phyloP scores from a whole-genome alignment of 2,113 vertebrate genomes.

The Raja brachyura region DNA sequence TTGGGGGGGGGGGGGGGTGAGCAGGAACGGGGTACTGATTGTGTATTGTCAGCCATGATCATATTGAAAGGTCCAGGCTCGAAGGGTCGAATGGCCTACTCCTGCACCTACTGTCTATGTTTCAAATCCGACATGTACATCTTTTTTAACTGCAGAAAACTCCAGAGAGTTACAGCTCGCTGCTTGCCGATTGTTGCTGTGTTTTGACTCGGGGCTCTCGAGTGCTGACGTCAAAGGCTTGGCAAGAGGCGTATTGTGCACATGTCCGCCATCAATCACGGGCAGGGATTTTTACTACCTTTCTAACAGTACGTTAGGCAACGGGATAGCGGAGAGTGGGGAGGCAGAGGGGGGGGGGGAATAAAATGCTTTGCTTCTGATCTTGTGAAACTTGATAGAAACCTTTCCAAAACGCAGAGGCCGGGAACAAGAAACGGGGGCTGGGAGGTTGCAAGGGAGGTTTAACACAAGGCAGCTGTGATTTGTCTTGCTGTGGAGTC shows the following conservation, averaged over 20 bases:
- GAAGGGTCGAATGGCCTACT: no score
- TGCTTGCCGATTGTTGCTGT: neutral
- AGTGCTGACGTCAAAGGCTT: slow-evolving; percentile 13
- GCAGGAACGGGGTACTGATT: no score
- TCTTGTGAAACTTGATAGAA: neutral
- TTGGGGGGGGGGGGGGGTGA: no score
- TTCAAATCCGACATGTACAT: neutral
- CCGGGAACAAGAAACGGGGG: neutral
- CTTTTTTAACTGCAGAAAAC: neutral
- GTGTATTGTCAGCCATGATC: no score
- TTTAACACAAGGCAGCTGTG: neutral
- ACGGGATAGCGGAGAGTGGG: neutral
- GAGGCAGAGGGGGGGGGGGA: neutral
- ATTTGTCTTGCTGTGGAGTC: neutral
- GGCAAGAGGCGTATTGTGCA: neutral
- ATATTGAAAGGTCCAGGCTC: no score
- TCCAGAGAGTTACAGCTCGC: neutral
- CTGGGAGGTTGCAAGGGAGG: neutral
- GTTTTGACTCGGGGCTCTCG: neutral
- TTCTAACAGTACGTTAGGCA: neutral
- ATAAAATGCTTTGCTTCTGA: neutral
- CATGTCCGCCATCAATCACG: slow-evolving; percentile 24
- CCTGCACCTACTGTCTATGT: no score
- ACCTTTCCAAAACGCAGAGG: neutral
- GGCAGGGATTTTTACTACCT: neutral